These are phyloP conservation scores for Bacillus rossius DNA, from an alignment of 1,140 invertebrate species.

Conservation along the genomic window DNA sequence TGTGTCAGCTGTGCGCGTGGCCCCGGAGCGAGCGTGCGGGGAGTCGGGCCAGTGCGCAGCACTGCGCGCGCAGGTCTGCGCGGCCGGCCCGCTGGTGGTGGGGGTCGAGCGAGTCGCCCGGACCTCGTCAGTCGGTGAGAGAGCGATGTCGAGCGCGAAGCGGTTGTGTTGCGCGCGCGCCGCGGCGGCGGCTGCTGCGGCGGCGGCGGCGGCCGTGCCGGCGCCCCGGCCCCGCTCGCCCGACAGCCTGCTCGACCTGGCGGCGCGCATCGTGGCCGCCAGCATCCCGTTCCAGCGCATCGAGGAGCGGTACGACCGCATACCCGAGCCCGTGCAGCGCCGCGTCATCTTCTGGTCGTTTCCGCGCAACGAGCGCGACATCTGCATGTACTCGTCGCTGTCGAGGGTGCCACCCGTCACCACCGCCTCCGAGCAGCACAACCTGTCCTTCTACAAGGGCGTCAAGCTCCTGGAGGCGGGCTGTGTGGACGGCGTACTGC, in stretches of 20 bases:
- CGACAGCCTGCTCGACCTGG: conserved; percentile 70
- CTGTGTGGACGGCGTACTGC: conserved; percentile 75
- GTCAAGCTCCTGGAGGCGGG: conserved; percentile 72
- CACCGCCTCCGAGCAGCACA: conserved; percentile 56
- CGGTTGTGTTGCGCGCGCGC: conserved; percentile 41
- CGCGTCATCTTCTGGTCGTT: conserved; percentile 86
- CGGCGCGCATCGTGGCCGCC: conserved; percentile 76
- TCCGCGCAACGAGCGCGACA: conserved; percentile 77
- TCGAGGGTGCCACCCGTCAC: conserved; percentile 44
- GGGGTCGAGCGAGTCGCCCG: conserved; percentile 7
- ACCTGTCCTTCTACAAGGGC: conserved; percentile 79
- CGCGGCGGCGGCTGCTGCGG: conserved; percentile 20
- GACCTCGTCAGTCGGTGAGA: not conserved
- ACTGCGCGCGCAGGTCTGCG: not conserved
- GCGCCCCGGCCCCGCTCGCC: conserved; percentile 35
- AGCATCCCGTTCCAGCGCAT: conserved; percentile 80
- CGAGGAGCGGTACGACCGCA: conserved; percentile 78
- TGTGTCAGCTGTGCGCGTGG: not conserved
- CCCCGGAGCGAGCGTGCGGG: conserved; percentile 8
- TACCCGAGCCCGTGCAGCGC: conserved; percentile 81
- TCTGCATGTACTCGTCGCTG: conserved; percentile 84
- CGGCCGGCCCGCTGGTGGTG: conserved; percentile 1
- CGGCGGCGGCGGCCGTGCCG: not conserved
- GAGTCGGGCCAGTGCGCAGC: not conserved
- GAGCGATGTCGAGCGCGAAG: conserved; percentile 25